Evolutionary conservation across 2,888 invertebrate species (phyloP), one percentile per base, ranked within the genome.

Genomic region (Tubulanus polymorphus): DNA sequence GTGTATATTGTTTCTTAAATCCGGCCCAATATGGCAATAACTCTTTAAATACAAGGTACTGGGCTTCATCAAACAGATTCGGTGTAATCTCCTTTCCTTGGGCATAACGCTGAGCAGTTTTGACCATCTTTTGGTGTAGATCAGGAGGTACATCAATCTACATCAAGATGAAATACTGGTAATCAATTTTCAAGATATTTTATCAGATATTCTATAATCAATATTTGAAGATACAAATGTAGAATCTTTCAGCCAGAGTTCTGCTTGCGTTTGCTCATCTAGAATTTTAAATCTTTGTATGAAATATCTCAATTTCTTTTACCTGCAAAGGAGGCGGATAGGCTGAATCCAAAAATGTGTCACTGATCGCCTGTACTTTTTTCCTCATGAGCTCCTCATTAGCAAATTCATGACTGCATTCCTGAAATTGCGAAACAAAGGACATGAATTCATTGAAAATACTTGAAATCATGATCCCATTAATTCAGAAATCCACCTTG

Each of bases 11-110:
- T 47, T 66, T 66, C 55, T 65, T 66, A 62, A 76, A 78, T 23
- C 76, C 76, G 2, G 76, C 74, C 78, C 78, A 78, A 57, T 75
- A 78, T 2, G 75, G 75, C 37, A 78, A 58, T 20, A 78, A 62
- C 37, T 76, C 75, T 54, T 74, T 74, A 60, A 77, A 76, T 47
- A 75, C 71, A 30, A 56, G 50, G 26, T 69, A 66, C 62, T 75
- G 75, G 1, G 76, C 73, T 47, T 78, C 78, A 54, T 78, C 78
- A 68, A 78, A 78, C 29, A 78, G 58, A 27, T 65, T 65, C 2
- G 71, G 55, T 41, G 60, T 63, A 15, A 69, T 62, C 15, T 77
- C 76, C 53, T 76, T 77, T 1, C 74, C 74, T 6, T 59, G 52
- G 5, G 74, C 57, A 60, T 74, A 76, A 8, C 69, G 60, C 63